Conservation (phyloP, 53 echinoderm and acorn worm species). For the Patiria pectinifera region DNA sequence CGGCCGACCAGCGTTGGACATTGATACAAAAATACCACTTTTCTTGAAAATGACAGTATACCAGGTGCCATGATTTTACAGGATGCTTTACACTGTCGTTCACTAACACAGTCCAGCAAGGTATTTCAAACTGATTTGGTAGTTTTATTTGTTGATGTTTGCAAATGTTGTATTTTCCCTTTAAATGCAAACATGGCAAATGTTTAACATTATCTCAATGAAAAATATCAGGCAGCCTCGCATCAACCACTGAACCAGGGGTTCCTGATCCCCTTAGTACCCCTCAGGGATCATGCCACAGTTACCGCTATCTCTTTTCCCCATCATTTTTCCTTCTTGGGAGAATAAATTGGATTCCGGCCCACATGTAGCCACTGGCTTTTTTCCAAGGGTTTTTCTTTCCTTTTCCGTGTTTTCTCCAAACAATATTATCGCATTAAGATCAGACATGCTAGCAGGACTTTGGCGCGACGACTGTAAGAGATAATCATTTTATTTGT, state of each 20-base stretch:
- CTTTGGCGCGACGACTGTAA: constrained; percentile 29
- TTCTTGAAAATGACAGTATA: no score
- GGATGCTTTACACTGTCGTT: no score
- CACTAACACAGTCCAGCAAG: no score
- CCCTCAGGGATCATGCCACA: background rate
- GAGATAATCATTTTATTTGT: background rate
- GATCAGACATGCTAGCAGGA: constrained; percentile 32
- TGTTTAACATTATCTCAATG: no score
- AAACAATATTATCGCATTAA: constrained; percentile 45
- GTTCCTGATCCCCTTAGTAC: background rate
- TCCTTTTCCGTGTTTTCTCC: background rate
- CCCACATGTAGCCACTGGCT: constrained; percentile 35
- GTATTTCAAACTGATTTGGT: no score
- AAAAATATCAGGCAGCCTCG: no score
- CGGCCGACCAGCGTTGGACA: no score
- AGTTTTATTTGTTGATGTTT: no score
- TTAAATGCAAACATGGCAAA: no score
- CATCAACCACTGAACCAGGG: background rate
- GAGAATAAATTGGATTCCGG: constrained; percentile 40
- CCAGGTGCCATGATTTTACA: no score
- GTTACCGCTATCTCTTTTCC: background rate
- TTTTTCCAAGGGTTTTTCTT: background rate
- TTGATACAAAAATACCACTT: no score
- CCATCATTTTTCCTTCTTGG: constrained; percentile 33
- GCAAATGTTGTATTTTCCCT: no score